These are phyloP conservation scores for Drosophila picticornis DNA, from an alignment of 2,888 invertebrate genomes.

Conservation along the genomic window DNA sequence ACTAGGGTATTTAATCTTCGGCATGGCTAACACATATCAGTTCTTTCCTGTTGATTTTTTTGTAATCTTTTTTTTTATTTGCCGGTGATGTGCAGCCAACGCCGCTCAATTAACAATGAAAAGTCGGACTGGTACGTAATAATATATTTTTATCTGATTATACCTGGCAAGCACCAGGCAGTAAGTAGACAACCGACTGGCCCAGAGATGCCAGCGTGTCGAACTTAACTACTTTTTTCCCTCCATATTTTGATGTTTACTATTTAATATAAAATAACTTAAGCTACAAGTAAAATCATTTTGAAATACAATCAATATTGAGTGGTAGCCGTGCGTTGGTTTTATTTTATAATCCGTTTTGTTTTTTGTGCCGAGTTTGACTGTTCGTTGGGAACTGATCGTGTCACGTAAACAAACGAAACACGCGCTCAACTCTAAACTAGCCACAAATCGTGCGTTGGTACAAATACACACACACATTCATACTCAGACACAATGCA, in stretches of 20 bases:
- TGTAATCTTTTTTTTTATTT: conserved; percentile 11
- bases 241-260: neutral
- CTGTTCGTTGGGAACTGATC: neutral
- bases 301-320: neutral
- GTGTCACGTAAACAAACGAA: neutral
- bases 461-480: conserved; percentile 18
- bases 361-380: neutral
- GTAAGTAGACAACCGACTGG: conserved; percentile 33
- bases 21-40: neutral
- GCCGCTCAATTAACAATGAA: conserved; percentile 74
- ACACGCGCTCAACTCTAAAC: conserved; percentile 12
- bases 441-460: conserved; percentile 66
- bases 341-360: neutral
- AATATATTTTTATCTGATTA: conserved; percentile 79
- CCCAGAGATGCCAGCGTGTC: conserved; percentile 5
- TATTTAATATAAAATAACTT: neutral
- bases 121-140: conserved; percentile 76
- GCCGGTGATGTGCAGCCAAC: conserved; percentile 47
- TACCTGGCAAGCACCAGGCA: conserved; percentile 52
- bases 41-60: neutral
- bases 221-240: neutral
- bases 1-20: conserved; percentile 8
- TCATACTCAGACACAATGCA: conserved; percentile 23
- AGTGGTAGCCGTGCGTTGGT: neutral
- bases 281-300: neutral